A percentile compares a stretch with the other conserved stretches of the same genome.
phyloP scores from a whole-genome alignment of 2,888 invertebrate genomes.

The Caenorhabditis sp. region DNA sequence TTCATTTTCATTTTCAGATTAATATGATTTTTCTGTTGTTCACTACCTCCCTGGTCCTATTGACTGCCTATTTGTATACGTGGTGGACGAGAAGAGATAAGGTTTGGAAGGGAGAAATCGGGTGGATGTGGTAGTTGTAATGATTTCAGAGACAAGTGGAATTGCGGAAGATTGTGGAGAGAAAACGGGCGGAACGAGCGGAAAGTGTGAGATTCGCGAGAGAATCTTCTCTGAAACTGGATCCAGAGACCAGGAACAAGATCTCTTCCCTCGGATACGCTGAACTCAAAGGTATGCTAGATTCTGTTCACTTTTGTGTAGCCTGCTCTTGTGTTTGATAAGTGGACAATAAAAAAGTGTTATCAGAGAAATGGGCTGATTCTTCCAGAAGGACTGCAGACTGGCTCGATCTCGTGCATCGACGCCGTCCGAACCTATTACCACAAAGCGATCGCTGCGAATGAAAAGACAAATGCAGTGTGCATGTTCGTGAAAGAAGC shows the following conservation, averaged over 20 bases:
- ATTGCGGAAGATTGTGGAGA: slow-evolving; percentile 56
- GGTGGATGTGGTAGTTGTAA: too few species aligned
- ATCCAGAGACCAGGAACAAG: slow-evolving; percentile 43
- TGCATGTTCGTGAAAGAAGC: slow-evolving; percentile 73
- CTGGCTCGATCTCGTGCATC: slow-evolving; percentile 58
- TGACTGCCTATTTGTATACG: slow-evolving; percentile 36
- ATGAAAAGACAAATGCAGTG: slow-evolving; percentile 71
- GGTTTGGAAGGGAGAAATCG: slow-evolving; percentile 17
- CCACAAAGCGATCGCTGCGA: slow-evolving; percentile 63
- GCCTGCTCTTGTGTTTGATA: slow-evolving; percentile 10
- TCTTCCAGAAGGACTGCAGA: slow-evolving; percentile 66
- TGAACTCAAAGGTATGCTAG: slow-evolving; percentile 59
- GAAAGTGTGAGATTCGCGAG: slow-evolving; percentile 61
- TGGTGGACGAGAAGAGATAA: slow-evolving; percentile 38
- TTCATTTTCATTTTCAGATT: slow-evolving; percentile 11
- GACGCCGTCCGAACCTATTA: slow-evolving; percentile 69
- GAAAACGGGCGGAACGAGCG: slow-evolving; percentile 58
- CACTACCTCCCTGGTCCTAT: slow-evolving; percentile 5
- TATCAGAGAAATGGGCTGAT: slow-evolving; percentile 26
- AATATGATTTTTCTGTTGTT: slow-evolving; percentile 38
- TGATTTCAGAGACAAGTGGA: slow-evolving; percentile 59
- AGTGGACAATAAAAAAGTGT: slow-evolving; percentile 9
- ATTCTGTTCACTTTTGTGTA: not conserved
- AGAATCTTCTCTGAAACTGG: slow-evolving; percentile 47
- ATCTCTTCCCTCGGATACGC: slow-evolving; percentile 59